Evolutionary conservation across 2,888 invertebrate species (phyloP).

Genomic region (Eupithecia pulchellata): DNA sequence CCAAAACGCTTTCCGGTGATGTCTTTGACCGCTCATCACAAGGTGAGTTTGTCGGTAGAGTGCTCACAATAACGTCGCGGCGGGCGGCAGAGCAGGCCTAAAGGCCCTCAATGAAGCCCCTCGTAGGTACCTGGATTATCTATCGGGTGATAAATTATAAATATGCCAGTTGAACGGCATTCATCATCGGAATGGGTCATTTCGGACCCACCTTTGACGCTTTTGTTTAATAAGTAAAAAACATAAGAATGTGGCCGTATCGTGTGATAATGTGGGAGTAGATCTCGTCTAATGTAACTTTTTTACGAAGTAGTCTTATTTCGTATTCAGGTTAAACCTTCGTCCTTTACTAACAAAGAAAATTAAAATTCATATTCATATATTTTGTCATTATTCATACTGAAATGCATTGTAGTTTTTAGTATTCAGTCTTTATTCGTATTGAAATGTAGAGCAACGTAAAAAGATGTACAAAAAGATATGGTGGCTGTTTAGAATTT

Average conservation of each 20-base stretch:
- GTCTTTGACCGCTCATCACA: conserved; percentile 36
- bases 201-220: conserved; percentile 51
- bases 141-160: conserved; percentile 82
- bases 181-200: conserved; percentile 78
- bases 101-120: conserved; percentile 75
- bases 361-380: no score
- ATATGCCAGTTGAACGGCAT: conserved; percentile 79
- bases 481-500: conserved; percentile 3
- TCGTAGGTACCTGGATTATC: conserved; percentile 74
- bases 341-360: no score
- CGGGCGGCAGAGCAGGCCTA: conserved; percentile 66
- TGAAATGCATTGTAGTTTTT: neutral
- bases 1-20: conserved; percentile 30
- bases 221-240: conserved; percentile 61
- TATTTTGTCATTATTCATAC: neutral
- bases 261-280: conserved; percentile 30
- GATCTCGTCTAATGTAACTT: conserved; percentile 19
- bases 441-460: neutral
- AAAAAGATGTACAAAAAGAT: neutral
- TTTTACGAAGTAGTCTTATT: neutral
- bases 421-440: neutral
- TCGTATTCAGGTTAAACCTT: no score
- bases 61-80: conserved; percentile 62
- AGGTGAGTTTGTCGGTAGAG: conserved; percentile 50
- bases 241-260: conserved; percentile 39